Conservation (phyloP, 2,113 vertebrate species). For the Sciurus niger region DNA sequence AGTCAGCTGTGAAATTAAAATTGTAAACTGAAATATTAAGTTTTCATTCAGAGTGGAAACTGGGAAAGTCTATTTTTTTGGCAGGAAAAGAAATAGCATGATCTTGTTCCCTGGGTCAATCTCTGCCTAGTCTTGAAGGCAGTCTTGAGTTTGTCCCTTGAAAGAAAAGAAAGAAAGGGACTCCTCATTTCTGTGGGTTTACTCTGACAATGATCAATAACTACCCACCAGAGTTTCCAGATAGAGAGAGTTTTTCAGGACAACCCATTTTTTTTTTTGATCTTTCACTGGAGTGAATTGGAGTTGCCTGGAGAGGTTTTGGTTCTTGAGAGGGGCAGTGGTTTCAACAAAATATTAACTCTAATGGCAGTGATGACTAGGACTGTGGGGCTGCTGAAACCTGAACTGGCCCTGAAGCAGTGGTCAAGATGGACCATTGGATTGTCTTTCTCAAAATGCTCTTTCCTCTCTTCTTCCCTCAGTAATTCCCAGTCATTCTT, state of each 20-base stretch:
- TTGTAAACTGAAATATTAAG: constrained; percentile 91
- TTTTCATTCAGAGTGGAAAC: constrained; percentile 87
- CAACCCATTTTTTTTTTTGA: constrained; percentile 6
- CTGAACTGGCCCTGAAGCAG: neutral
- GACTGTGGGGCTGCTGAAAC: neutral
- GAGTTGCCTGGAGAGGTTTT: neutral
- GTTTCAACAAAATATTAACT: constrained; percentile 19
- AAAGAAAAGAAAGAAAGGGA: neutral
- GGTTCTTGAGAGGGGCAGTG: neutral
- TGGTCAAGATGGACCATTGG: neutral
- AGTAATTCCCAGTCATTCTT: neutral
- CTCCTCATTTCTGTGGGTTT: neutral
- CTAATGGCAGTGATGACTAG: neutral
- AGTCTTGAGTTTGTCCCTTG: neutral
- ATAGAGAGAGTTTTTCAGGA: constrained; percentile 21
- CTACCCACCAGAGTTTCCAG: neutral
- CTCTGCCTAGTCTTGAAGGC: constrained; percentile 28
- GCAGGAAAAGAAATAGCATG: constrained; percentile 78
- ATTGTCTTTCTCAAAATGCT: neutral
- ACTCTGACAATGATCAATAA: constrained; percentile 39
- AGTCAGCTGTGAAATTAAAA: constrained; percentile 93
- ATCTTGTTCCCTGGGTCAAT: constrained; percentile 68
- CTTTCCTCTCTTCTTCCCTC: neutral
- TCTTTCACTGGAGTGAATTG: constrained; percentile 18
- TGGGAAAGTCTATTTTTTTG: constrained; percentile 87